Percentiles rank a stretch among this genome's conserved stretches.
Evolutionary conservation across 2,888 invertebrate genomes (phyloP).

Genomic region (Arrhopalites spinosus): DNA sequence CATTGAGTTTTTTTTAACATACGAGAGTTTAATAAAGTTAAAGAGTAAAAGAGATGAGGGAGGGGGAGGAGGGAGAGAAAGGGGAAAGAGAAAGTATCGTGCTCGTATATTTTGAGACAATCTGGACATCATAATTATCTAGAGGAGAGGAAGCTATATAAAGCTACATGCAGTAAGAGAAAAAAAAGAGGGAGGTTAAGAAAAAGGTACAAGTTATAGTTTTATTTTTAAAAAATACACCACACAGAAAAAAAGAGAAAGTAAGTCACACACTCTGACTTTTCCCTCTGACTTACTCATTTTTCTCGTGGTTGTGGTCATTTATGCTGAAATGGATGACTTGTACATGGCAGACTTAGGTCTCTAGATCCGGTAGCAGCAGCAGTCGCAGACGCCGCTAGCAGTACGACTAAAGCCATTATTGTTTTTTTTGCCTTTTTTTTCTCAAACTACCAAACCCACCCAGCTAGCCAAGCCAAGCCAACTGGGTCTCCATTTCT

Average conservation of each 20-base stretch:
- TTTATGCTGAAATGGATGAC: constrained; percentile 3
- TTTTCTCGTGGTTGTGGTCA: constrained; percentile 4
- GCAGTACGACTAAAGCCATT: neutral
- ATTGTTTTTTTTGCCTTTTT: neutral
- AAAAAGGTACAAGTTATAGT: neutral
- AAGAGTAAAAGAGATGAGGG: neutral
- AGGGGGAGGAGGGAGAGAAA: neutral
- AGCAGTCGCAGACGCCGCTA: neutral
- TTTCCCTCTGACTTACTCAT: neutral
- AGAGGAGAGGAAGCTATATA: no score
- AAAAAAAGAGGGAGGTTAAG: neutral
- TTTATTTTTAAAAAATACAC: no score
- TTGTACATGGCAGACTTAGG: neutral
- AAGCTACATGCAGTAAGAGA: neutral
- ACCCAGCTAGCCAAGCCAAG: no score
- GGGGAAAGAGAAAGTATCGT: neutral
- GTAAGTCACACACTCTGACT: neutral
- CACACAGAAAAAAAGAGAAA: neutral
- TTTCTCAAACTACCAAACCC: neutral
- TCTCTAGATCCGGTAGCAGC: neutral
- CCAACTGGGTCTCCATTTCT: neutral
- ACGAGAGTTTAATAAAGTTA: neutral
- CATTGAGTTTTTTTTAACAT: neutral
- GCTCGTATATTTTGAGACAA: no score
- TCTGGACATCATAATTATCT: no score